Evolutionary conservation across 2,888 invertebrate species (phyloP), one percentile per base, ranked within the genome.

Genomic region (Caenorhabditis sp.): DNA sequence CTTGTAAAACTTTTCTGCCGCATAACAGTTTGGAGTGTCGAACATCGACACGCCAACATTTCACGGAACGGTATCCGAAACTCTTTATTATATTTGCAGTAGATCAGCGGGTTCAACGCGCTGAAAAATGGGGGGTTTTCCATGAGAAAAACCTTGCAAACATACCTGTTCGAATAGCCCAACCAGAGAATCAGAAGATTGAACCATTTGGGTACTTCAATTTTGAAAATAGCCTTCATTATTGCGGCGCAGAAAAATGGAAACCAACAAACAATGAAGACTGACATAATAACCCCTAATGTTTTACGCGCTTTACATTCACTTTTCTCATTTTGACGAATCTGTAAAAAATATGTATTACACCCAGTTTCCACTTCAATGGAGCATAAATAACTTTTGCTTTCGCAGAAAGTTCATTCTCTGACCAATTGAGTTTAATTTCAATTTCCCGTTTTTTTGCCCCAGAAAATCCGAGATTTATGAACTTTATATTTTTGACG

Each of bases 221-320:
- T 55, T 0, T 63, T 58, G 58, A 71, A 53, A 55, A 71, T 76
- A 2, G 86, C 83, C 54, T 86, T 85, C 58, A 95, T 92, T 70
- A 97, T 90, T 2, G 97, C 96, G 74, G 97, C 90, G 60, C 95
- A 95, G 91, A 99, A 99, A 91, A 99, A 99, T 1, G 97, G 97
- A 79, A 95, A 94, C 97, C 97, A 97, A 89, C 97, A 97, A 74
- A 96, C 92, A 8, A 97, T 92, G 89, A 97, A 91, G 14, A 95
- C 78, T 19, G 76, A 73, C 95, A 97, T 97, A 83, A 99, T 97
- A 78, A 99, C 94, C 65, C 97, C 97, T 43, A 99, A 93, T 0
- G 97, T 97, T 79, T 97, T 92, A 63, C 97, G 96, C 0, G 97
- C 97, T 89, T 99, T 99, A 89, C 97, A 96, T 88, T 97, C 97